A percentile compares a stretch with the other conserved stretches of the same genome.
phyloP scores from a whole-genome alignment of 2,888 invertebrate genomes.

The Eupithecia dodoneata region DNA sequence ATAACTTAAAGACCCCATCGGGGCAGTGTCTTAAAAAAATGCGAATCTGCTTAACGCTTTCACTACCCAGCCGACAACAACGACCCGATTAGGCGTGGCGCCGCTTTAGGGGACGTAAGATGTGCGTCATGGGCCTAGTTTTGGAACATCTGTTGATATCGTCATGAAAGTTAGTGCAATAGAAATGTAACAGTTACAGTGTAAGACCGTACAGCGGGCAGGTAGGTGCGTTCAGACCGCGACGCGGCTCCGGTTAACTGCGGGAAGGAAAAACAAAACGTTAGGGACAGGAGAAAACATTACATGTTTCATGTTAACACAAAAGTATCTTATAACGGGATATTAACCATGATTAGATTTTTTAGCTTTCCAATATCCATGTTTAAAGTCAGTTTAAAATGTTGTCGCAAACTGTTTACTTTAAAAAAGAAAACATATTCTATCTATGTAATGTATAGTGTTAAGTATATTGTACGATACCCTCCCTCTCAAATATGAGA shows the following conservation, averaged over 20 bases:
- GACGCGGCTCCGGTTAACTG: slow-evolving; percentile 48
- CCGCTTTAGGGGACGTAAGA: no score
- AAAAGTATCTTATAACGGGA: no score
- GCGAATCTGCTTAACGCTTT: neutral
- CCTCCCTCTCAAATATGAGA: no score
- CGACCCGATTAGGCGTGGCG: no score
- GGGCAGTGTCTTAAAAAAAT: neutral
- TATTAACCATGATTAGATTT: no score
- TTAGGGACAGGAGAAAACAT: neutral
- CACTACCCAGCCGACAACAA: no score
- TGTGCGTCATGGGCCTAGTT: neutral
- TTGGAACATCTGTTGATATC: neutral
- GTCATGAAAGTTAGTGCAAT: neutral
- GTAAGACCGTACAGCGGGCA: slow-evolving; percentile 24
- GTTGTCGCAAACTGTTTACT: no score
- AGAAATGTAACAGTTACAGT: neutral
- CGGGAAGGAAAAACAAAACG: slow-evolving; percentile 44
- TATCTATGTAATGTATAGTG: no score
- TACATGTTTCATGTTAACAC: neutral
- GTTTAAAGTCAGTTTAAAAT: neutral
- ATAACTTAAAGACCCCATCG: neutral
- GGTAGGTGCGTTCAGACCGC: slow-evolving; percentile 47
- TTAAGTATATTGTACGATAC: no score
- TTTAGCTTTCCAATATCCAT: no score
- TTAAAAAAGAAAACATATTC: no score